Conservation (phyloP, 92 coral and sea anemone genomes). For the Ricordea florida region DNA sequence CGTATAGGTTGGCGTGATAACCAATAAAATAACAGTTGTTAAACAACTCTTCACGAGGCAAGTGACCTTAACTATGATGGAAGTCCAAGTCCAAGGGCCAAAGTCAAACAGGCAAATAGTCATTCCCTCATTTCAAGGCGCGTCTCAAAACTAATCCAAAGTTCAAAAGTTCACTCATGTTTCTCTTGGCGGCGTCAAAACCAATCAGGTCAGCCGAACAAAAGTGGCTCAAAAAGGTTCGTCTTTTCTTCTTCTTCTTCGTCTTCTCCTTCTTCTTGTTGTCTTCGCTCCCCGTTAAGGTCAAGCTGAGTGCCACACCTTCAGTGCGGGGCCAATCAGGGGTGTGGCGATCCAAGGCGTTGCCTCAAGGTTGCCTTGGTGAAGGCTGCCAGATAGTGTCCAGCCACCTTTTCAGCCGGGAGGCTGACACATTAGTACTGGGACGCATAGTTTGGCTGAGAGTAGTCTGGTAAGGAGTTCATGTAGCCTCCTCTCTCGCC, state of each 20-base stretch:
- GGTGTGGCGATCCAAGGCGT: conserved; percentile 44
- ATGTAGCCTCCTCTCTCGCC: conserved; percentile 99
- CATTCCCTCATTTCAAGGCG: neutral
- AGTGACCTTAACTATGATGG: too few relatives aligned
- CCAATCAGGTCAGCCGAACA: conserved; percentile 21
- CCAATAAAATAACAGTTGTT: too few relatives aligned
- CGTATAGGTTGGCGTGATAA: too few relatives aligned
- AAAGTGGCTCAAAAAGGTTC: conserved; percentile 12
- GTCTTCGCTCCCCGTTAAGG: conserved; percentile 9
- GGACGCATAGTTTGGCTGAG: conserved; percentile 99
- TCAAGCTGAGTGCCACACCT: conserved; percentile 18
- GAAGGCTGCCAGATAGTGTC: conserved; percentile 60
- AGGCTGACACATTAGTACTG: conserved; percentile 78
- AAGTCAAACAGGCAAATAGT: neutral
- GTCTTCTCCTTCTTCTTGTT: conserved; percentile 6
- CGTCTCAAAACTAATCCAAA: conserved; percentile 6
- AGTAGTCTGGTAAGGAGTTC: conserved; percentile 99
- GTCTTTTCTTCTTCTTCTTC: conserved; percentile 5
- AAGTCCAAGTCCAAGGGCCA: conserved; percentile 4
- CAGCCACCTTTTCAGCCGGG: conserved; percentile 67
- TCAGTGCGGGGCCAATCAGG: conserved; percentile 31
- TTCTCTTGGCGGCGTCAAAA: conserved; percentile 15
- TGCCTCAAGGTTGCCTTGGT: conserved; percentile 59
- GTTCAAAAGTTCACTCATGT: neutral
- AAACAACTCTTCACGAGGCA: too few relatives aligned